Conservation (phyloP, 2,113 vertebrate species). For the Trematomus loennbergii region DNA sequence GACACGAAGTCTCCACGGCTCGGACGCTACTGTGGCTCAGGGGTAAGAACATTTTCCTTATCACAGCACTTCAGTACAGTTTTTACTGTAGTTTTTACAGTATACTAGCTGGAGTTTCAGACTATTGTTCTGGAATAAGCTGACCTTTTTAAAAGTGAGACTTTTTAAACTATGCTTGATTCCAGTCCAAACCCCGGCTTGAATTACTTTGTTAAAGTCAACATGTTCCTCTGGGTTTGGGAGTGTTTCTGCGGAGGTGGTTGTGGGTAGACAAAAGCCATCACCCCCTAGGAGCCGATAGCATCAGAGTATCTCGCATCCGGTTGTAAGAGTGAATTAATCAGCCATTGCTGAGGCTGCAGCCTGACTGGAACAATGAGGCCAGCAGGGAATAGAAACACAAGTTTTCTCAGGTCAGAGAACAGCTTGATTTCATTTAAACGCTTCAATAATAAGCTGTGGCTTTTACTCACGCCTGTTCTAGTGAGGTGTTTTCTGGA, state of each 20-base stretch:
- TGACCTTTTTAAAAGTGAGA: not conserved
- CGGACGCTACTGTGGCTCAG: constrained; percentile 95
- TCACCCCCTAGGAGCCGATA: constrained; percentile 33
- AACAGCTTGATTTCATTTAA: constrained; percentile 78
- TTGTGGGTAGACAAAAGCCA: constrained; percentile 33
- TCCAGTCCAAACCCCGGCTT: constrained; percentile 6
- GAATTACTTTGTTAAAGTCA: constrained; percentile 50
- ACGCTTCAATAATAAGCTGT: constrained; percentile 70
- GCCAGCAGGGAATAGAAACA: constrained; percentile 56
- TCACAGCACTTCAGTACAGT: too few species aligned
- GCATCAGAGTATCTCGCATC: constrained; percentile 32
- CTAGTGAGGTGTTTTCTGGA: constrained; percentile 54
- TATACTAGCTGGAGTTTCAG: not conserved
- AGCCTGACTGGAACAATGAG: constrained; percentile 53
- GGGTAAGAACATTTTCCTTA: constrained; percentile 84
- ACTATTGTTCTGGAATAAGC: constrained; percentile 19
- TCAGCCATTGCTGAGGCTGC: constrained; percentile 49
- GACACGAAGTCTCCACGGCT: constrained; percentile 92
- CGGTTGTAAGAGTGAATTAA: constrained; percentile 50
- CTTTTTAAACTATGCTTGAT: not conserved
- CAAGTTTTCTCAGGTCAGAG: constrained; percentile 59
- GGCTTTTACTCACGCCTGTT: constrained; percentile 51
- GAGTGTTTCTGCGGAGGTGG: constrained; percentile 43
- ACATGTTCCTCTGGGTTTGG: constrained; percentile 41
- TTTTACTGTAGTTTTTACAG: constrained; percentile 7